Evolutionary conservation across 2,888 invertebrate species (phyloP).

Genomic region (Nebria salina): DNA sequence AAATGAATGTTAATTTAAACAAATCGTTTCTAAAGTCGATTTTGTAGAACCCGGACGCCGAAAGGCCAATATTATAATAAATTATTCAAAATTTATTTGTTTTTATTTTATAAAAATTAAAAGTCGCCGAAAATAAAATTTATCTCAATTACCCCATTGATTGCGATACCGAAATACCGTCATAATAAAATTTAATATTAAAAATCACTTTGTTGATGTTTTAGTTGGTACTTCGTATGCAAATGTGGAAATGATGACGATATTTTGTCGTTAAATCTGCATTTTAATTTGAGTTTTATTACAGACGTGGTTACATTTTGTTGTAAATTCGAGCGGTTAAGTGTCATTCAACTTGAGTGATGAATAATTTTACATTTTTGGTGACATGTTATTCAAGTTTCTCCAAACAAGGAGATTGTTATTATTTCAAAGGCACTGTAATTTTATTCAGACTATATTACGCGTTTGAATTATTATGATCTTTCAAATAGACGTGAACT

Average conservation of each 20-base stretch:
- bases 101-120: not conserved
- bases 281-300: not conserved
- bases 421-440: not conserved
- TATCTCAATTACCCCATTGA: not conserved
- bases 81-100: not conserved
- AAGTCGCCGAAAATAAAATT: not conserved
- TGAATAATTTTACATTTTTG: slow-evolving; percentile 1
- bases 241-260: slow-evolving; percentile 1
- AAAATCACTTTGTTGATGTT: not conserved
- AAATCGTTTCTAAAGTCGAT: too few species aligned
- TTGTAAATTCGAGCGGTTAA: not conserved
- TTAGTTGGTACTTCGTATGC: not conserved
- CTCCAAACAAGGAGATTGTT: not conserved
- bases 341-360: slow-evolving; percentile 1
- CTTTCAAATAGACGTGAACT: too few species aligned
- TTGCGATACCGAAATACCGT: not conserved
- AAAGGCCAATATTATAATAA: not conserved
- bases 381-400: not conserved
- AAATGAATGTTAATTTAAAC: too few species aligned
- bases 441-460: not conserved
- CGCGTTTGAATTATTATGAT: too few species aligned
- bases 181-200: not conserved
- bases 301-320: not conserved
- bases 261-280: not conserved
- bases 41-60: too few species aligned